Conservation (phyloP, 1,140 invertebrate genomes). For the Bemisia tabaci region DNA sequence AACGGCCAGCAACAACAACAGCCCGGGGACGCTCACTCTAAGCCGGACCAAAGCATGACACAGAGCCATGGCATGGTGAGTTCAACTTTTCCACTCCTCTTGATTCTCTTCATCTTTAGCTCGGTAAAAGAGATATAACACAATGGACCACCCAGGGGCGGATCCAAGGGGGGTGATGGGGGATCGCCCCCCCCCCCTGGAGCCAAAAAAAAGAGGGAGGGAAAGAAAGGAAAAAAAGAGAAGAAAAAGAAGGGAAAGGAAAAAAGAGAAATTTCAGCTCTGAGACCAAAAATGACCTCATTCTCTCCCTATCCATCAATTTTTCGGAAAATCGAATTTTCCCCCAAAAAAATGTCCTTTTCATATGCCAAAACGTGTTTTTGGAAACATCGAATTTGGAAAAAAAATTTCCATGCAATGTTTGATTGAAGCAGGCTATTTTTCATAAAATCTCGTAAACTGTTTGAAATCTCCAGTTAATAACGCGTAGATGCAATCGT, state of each 20-base stretch:
- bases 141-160: not conserved
- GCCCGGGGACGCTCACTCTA: slow-evolving; percentile 26
- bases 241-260: not conserved
- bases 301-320: too few species aligned
- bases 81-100: not conserved
- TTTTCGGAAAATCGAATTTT: too few species aligned
- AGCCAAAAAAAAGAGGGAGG: not conserved
- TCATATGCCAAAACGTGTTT: too few species aligned
- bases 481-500: too few species aligned
- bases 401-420: too few species aligned
- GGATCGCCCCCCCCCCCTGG: not conserved
- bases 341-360: too few species aligned
- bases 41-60: slow-evolving; percentile 14
- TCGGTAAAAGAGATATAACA: not conserved
- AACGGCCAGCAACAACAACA: slow-evolving; percentile 11
- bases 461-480: too few species aligned
- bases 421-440: too few species aligned
- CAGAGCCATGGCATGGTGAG: slow-evolving; percentile 11
- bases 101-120: not conserved
- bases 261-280: not conserved
- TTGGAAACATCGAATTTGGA: too few species aligned
- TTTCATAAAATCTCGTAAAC: too few species aligned
- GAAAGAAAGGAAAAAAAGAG: slow-evolving; percentile 1
- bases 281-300: too few species aligned
- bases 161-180: not conserved